Percentiles rank a stretch among this genome's conserved stretches.
Evolutionary conservation across 2,888 invertebrate species (phyloP).

Genomic region (Drosophila ezoana): DNA sequence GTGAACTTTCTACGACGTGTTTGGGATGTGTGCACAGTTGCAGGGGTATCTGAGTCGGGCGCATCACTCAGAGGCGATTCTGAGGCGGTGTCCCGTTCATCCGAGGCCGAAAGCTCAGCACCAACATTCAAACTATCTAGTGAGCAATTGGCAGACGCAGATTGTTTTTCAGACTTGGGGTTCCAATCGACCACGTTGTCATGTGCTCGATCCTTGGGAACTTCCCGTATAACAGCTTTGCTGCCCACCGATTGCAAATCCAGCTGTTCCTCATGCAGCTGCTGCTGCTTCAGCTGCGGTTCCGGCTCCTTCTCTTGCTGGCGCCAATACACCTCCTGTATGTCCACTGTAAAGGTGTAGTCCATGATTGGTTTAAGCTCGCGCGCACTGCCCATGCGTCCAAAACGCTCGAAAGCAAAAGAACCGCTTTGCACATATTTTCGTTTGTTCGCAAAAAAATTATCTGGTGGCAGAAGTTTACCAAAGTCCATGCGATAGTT

Average conservation of each 20-base stretch:
- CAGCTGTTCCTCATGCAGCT: slow-evolving; percentile 2
- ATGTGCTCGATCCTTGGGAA: slow-evolving; percentile 27
- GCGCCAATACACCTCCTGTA: slow-evolving; percentile 55
- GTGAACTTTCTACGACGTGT: slow-evolving; percentile 40
- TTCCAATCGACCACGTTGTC: slow-evolving; percentile 14
- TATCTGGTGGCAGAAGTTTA: slow-evolving; percentile 66
- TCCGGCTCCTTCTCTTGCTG: slow-evolving; percentile 15
- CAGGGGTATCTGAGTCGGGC: neutral
- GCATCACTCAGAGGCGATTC: slow-evolving; percentile 4
- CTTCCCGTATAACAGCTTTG: slow-evolving; percentile 33
- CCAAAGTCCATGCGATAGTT: slow-evolving; percentile 75
- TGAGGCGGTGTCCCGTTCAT: slow-evolving; percentile 9
- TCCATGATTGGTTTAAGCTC: slow-evolving; percentile 74
- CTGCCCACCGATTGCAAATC: slow-evolving; percentile 22
- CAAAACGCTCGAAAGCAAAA: slow-evolving; percentile 68
- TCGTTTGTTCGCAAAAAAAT: slow-evolving; percentile 50
- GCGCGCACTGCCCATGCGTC: slow-evolving; percentile 50
- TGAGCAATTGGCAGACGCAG: slow-evolving; percentile 13
- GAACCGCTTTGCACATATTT: slow-evolving; percentile 48
- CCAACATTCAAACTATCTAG: slow-evolving; percentile 52
- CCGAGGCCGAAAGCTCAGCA: slow-evolving; percentile 58
- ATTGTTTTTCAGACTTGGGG: neutral
- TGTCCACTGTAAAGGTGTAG: slow-evolving; percentile 68
- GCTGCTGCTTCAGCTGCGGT: neutral
- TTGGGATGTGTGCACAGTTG: neutral